Conservation (phyloP, 1,140 invertebrate species). For the Drosophila jambulina region DNA sequence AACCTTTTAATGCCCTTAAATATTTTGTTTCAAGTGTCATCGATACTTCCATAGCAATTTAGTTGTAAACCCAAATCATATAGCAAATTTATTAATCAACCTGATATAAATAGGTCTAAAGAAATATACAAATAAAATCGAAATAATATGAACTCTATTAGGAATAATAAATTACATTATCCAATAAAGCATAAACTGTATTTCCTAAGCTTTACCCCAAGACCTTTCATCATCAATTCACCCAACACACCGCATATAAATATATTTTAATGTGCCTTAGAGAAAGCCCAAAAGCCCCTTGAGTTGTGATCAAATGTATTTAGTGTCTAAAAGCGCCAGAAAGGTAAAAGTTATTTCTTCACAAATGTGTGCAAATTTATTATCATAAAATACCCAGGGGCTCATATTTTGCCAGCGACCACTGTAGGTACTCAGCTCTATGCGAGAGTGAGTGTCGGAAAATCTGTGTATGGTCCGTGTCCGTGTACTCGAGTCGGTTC, state of each 20-base stretch:
- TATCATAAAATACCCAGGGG: slow-evolving; percentile 6
- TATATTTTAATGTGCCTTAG: slow-evolving; percentile 15
- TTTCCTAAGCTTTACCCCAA: background rate
- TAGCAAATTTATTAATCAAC: background rate
- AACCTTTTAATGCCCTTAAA: too few species aligned
- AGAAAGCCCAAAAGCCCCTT: slow-evolving; percentile 12
- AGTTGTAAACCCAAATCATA: background rate
- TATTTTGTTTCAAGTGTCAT: too few species aligned
- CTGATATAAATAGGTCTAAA: too few species aligned
- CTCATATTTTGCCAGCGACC: slow-evolving; percentile 8
- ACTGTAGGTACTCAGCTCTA: slow-evolving; percentile 28
- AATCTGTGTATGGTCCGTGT: slow-evolving; percentile 1
- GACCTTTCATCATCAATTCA: background rate
- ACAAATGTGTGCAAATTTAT: slow-evolving; percentile 10
- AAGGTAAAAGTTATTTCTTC: slow-evolving; percentile 19
- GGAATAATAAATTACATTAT: background rate
- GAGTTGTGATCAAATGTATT: slow-evolving; percentile 24
- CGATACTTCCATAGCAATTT: too few species aligned
- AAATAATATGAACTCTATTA: too few species aligned
- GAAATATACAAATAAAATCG: too few species aligned
- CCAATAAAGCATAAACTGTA: background rate
- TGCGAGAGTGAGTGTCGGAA: slow-evolving; percentile 1
- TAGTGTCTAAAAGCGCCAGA: background rate
- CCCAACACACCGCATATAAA: background rate
- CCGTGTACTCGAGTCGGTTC: slow-evolving; percentile 32